These are phyloP conservation scores for Blastomussa wellsi DNA, from an alignment of 92 coral and sea anemone genomes.

Conservation along the genomic window DNA sequence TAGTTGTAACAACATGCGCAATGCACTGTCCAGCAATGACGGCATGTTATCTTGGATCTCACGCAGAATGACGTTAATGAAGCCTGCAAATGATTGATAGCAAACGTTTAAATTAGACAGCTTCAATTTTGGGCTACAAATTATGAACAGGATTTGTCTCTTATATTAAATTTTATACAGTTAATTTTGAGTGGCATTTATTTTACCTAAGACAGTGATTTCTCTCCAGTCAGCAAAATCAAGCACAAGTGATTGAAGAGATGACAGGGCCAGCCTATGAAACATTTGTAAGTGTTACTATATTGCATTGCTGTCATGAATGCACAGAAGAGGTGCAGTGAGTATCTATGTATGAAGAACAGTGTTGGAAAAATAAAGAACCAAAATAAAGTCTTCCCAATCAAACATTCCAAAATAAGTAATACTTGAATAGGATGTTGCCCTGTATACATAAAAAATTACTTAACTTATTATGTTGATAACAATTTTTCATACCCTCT, in stretches of 20 bases:
- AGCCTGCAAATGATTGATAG: constrained; percentile 51
- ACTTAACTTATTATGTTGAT: no score
- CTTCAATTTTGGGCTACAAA: not conserved
- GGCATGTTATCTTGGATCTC: constrained; percentile 95
- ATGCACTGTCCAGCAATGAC: constrained; percentile 97
- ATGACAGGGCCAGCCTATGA: constrained; percentile 93
- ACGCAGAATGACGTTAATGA: constrained; percentile 89
- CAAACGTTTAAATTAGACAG: not conserved
- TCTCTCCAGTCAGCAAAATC: constrained; percentile 99
- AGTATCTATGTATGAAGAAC: no score
- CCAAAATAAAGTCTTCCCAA: no score
- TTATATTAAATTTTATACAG: no score
- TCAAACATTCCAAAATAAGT: no score
- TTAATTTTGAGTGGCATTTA: no score
- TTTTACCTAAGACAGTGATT: constrained; percentile 83
- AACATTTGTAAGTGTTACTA: no score
- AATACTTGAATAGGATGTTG: no score
- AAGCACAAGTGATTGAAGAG: constrained; percentile 91
- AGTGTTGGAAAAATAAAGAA: no score
- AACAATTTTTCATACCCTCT: constrained; percentile 72
- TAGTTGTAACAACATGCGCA: constrained; percentile 95
- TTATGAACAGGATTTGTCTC: not conserved
- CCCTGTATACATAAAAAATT: no score
- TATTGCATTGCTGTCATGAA: no score
- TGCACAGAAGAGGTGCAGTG: no score